Conservation (phyloP, 2,888 invertebrate genomes). For the Drosophila conformis region DNA sequence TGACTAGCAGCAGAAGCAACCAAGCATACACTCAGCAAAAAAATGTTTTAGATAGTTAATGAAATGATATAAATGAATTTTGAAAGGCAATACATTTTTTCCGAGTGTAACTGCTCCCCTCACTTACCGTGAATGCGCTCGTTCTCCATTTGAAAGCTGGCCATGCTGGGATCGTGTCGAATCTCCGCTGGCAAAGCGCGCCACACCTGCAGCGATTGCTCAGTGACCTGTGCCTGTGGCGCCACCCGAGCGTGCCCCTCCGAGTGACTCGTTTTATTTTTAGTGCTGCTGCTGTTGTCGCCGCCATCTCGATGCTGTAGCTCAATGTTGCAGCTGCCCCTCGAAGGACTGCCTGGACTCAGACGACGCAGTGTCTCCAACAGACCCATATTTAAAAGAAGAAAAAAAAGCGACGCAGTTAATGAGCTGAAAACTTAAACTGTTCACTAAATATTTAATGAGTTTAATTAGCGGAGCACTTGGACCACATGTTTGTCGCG, state of each 20-base stretch:
- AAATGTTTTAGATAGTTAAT: too few relatives aligned
- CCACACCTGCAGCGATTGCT: constrained; percentile 88
- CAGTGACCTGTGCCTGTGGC: constrained; percentile 86
- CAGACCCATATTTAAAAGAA: constrained; percentile 67
- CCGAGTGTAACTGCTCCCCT: not conserved
- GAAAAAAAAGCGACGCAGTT: not conserved
- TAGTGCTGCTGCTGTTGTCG: not conserved
- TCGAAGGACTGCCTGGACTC: constrained; percentile 59
- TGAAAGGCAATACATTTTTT: not conserved
- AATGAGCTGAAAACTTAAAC: not conserved
- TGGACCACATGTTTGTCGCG: constrained; percentile 55
- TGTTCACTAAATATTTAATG: not conserved
- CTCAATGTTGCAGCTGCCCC: constrained; percentile 69
- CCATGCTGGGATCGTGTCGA: constrained; percentile 88
- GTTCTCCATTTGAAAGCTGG: constrained; percentile 86
- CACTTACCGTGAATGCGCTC: constrained; percentile 83
- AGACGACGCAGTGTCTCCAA: constrained; percentile 68
- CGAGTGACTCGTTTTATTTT: constrained; percentile 44
- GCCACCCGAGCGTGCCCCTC: constrained; percentile 36
- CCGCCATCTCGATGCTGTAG: constrained; percentile 58
- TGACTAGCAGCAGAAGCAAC: not conserved
- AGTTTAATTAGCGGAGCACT: constrained; percentile 1
- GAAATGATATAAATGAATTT: too few relatives aligned
- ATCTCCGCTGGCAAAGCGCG: constrained; percentile 88
- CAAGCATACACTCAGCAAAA: not conserved